Evolutionary conservation across 2,113 vertebrate species (phyloP).

Genomic region (Nothocercus julius): DNA sequence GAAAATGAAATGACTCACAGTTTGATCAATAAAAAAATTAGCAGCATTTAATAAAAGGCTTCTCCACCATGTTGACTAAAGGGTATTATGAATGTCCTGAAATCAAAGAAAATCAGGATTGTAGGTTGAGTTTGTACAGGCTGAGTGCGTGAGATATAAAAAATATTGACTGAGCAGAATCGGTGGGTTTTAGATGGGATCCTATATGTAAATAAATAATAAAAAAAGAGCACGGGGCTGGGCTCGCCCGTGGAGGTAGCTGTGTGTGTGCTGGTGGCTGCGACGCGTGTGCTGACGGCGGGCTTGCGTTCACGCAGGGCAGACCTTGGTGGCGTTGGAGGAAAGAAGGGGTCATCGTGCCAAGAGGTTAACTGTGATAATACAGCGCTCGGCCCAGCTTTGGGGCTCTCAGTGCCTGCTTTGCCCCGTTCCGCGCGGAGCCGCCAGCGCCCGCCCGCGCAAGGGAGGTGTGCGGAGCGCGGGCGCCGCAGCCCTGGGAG

Average conservation of each 20-base stretch:
- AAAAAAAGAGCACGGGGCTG: neutral
- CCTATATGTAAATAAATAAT: neutral
- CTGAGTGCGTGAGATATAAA: neutral
- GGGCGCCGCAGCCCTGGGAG: too few species aligned
- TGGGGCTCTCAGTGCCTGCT: too few species aligned
- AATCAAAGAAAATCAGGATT: conserved; percentile 1
- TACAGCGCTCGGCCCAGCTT: too few species aligned
- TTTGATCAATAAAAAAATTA: conserved; percentile 83
- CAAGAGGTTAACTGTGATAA: neutral
- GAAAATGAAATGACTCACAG: conserved; percentile 78
- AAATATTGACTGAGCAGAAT: neutral
- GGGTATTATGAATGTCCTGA: conserved; percentile 21
- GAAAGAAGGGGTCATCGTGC: neutral
- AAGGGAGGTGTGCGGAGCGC: too few species aligned
- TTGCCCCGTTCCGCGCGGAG: too few species aligned
- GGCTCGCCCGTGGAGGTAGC: neutral
- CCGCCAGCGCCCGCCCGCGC: too few species aligned
- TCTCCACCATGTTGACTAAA: conserved; percentile 64
- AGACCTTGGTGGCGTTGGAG: neutral
- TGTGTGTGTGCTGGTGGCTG: accelerated
- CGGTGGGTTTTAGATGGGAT: neutral
- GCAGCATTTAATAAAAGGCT: conserved; percentile 78
- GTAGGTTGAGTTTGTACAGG: neutral
- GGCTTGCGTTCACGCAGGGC: neutral
- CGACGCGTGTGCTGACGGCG: accelerated